These are phyloP conservation scores for Passer domesticus DNA, from an alignment of 2,113 vertebrate species.

Conservation along the genomic window DNA sequence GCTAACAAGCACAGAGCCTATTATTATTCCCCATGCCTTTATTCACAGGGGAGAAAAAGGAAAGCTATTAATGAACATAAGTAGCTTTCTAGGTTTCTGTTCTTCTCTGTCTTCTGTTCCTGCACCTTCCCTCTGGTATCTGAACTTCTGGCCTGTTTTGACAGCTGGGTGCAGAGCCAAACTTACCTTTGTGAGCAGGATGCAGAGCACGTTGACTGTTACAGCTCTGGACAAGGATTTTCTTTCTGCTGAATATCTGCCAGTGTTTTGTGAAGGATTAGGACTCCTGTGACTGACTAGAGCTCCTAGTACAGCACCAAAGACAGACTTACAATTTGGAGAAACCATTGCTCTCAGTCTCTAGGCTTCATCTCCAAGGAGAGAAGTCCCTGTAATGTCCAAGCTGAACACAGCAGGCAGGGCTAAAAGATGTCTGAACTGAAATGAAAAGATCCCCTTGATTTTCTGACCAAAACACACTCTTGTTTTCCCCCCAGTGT, in stretches of 20 bases:
- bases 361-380: background rate
- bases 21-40: slow-evolving; percentile 29
- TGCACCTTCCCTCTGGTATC: background rate
- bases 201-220: background rate
- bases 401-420: background rate
- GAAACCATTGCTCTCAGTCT: background rate
- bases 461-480: background rate
- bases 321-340: background rate
- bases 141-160: slow-evolving; percentile 25
- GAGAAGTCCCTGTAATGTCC: background rate
- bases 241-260: background rate
- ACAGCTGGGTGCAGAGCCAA: background rate
- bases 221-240: background rate
- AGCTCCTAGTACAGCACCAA: background rate
- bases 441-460: background rate
- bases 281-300: background rate
- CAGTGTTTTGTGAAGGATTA: background rate
- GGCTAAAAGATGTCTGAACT: background rate
- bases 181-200: background rate
- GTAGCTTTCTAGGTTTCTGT: background rate
- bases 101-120: background rate
- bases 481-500: background rate
- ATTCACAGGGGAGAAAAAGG: background rate
- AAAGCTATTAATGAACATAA: slow-evolving; percentile 12
- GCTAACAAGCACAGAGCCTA: slow-evolving; percentile 22